Base-by-base conservation (phyloP, 2,113 vertebrate species). In the Bubo blakistoni region DNA sequence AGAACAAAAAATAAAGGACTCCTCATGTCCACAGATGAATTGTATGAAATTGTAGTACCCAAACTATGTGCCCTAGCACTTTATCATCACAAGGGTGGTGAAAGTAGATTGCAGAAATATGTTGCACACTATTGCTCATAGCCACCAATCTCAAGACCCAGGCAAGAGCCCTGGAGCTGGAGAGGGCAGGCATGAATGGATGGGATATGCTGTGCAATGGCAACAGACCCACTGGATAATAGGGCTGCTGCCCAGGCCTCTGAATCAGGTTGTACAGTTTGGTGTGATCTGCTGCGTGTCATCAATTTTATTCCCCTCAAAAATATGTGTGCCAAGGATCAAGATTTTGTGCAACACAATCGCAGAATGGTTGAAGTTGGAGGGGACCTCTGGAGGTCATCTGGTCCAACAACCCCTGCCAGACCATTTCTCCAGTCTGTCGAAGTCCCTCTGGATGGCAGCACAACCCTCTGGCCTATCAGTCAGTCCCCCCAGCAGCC, bases 361-460 rank as follows among this genome's bases (percentile, higher is more conserved):
- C n/a, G 54, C 20, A 69, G n/a, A 90, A 63, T 2, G 7, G 27
- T 2, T 49, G 17, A 94, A n/a, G 9, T 4, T 40, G 34, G 21
- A 87, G 13, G 10, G 44, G 30, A 49, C 32, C 30, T 88, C 32
- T 88, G 34, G 55, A 77, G 11, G 10, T 44, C 34, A 62, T 14
- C 42, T 85, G 30, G 24, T 63, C 54, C 52, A 77, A 72, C 7
- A 70, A 34, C 18, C 2, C 6, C 10, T 3, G 1, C 0, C 0
- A 71, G 16, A 10, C 61, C 24, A 54, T 44, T 66, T 55, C 66
- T 86, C 26, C 29, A 54, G 16, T 38, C 67, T 73, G 51, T 13
- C 3, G 0, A 80, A 52, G 27, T 80, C 38, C 38, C 46, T 59
- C 34, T 40, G 54, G 22, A 54, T 9, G 20, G 52, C 47, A 86